Percentiles rank a stretch among this genome's conserved stretches.
Evolutionary conservation across 2,888 invertebrate species (phyloP).

Genomic region (Lucinisca nassula): DNA sequence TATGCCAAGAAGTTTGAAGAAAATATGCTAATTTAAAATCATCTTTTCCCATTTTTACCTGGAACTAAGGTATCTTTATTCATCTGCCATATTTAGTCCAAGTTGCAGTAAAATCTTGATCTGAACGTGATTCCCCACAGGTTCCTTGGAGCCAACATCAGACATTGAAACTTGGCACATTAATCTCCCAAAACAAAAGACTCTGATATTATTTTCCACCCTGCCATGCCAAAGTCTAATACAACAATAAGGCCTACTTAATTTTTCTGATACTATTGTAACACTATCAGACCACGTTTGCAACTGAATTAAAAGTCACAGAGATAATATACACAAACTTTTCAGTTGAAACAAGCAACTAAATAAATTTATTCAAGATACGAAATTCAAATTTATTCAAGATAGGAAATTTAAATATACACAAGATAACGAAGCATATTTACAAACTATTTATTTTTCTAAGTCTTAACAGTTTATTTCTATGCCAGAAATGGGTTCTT

Average conservation of each 20-base stretch:
- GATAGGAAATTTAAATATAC: slow-evolving; percentile 46
- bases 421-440: slow-evolving; percentile 2
- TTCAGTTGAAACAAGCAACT: slow-evolving; percentile 55
- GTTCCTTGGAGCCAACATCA: not conserved
- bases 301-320: not conserved
- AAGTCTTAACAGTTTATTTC: not conserved
- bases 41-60: no score
- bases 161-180: not conserved
- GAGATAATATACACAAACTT: slow-evolving; percentile 10
- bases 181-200: slow-evolving; percentile 9
- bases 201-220: not conserved
- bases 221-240: not conserved
- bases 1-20: no score
- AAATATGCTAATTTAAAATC: no score
- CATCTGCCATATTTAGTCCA: no score
- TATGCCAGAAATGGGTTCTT: not conserved
- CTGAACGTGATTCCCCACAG: not conserved
- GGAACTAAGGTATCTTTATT: no score
- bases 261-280: not conserved
- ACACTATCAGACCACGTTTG: not conserved
- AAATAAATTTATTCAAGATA: slow-evolving; percentile 72
- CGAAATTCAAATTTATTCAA: slow-evolving; percentile 59
- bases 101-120: no score
- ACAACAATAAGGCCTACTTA: not conserved
- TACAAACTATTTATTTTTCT: slow-evolving; percentile 7